These are phyloP conservation scores for Cheilosia impressa DNA, from an alignment of 2,888 invertebrate species.

Conservation along the genomic window DNA sequence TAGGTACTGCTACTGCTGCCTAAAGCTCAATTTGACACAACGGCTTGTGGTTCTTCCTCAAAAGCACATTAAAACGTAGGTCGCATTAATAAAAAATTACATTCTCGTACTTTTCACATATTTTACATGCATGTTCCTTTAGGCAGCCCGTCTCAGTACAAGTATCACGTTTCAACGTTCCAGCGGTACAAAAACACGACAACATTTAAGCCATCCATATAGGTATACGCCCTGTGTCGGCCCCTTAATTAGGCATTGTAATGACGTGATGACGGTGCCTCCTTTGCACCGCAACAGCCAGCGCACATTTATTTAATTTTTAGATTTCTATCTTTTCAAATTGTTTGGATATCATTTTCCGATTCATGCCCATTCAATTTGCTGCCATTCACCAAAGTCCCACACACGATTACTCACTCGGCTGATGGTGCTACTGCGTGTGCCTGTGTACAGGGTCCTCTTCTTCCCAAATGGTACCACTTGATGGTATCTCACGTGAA, in stretches of 20 bases:
- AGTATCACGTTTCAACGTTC: slow-evolving; percentile 57
- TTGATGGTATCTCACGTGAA: slow-evolving; percentile 70
- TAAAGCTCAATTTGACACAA: neutral
- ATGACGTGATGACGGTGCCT: slow-evolving; percentile 70
- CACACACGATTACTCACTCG: slow-evolving; percentile 72
- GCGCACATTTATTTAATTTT: slow-evolving; percentile 61
- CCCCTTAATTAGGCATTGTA: slow-evolving; percentile 75
- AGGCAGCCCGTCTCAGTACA: slow-evolving; percentile 15
- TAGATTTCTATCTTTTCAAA: slow-evolving; percentile 67
- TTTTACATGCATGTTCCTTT: slow-evolving; percentile 40
- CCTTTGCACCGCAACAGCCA: slow-evolving; percentile 36
- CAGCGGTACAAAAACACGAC: slow-evolving; percentile 62
- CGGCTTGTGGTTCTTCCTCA: neutral
- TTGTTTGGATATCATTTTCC: slow-evolving; percentile 75
- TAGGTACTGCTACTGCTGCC: too few species aligned
- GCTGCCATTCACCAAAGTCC: slow-evolving; percentile 69
- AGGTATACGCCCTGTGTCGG: slow-evolving; percentile 59
- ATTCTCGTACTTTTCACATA: slow-evolving; percentile 29
- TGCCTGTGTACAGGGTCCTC: slow-evolving; percentile 25
- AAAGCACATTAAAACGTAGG: slow-evolving; percentile 13
- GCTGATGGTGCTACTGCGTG: slow-evolving; percentile 52
- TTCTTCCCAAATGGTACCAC: slow-evolving; percentile 51
- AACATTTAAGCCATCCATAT: slow-evolving; percentile 48
- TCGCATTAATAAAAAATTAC: slow-evolving; percentile 20
- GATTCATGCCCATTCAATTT: slow-evolving; percentile 74